Evolutionary conservation across 2,113 vertebrate genomes (phyloP), one percentile per base, ranked within the genome.

Genomic region (Clinocottus analis): DNA sequence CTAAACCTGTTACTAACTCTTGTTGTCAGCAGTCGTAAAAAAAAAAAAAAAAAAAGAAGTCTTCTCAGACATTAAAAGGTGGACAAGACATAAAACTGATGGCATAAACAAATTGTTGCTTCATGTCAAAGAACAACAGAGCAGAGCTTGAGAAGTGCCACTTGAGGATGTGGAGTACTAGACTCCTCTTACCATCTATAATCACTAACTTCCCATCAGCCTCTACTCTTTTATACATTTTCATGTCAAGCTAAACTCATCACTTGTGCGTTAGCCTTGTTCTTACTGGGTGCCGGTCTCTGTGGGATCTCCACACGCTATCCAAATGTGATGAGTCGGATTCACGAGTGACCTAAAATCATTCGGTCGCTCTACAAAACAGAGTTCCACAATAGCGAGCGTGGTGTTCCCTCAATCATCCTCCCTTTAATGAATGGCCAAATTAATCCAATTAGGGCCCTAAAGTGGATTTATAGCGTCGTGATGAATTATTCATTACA

Each of bases 371-470:
- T 70, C 41, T 16, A 27, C 31, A 67, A 65, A 72, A 21, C 14
- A 61, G 25, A 58, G 23, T 29, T 51, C 72, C n/a, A 14, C 61
- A 53, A 23, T 29, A 65, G 11, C 16, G 7, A n/a, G 17, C 5
- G 0, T 19, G 53, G 21, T 80, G 66, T 84, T 87, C 29, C 56
- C 45, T 86, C 39, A 77, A 70, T 88, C 82, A 72, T 39, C 14
- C 23, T n/a, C n/a, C 43, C 51, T 59, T 76, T 82, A 87, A 89
- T 90, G 89, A 89, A 89, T 87, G 77, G 83, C 72, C 72, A 82
- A 84, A 91, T 91, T 74, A 86, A 85, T 90, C 51, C 75, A 87
- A 86, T 93, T 84, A 87, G 43, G 51, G 31, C 47, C 58, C 53
- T 8, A n/a, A 81, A 89, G 80, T 82, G 65, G 65, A 87, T 92